Evolutionary conservation across 2,113 vertebrate species (phyloP).

Genomic region (Dolichallabes microphthalmus): DNA sequence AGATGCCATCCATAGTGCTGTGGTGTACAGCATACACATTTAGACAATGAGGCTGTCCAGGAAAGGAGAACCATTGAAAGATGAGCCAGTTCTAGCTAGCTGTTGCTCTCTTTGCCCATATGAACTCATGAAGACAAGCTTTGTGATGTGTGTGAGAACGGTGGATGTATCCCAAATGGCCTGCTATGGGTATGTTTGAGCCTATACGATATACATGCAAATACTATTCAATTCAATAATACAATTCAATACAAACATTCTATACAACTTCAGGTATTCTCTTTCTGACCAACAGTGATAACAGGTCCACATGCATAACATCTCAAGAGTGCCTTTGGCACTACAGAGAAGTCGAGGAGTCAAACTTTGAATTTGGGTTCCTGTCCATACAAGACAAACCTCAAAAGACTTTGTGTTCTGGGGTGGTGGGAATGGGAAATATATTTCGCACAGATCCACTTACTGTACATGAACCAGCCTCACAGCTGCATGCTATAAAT

Average conservation of each 20-base stretch:
- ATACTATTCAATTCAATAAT: too few species aligned
- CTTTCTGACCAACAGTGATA: not conserved
- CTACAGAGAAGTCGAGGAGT: not conserved
- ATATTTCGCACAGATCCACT: not conserved
- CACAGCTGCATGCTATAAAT: not conserved
- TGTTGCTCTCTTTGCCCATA: not conserved
- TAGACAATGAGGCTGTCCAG: not conserved
- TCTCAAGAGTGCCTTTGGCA: not conserved
- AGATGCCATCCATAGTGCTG: conserved; percentile 4
- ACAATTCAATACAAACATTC: too few species aligned
- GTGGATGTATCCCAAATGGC: not conserved
- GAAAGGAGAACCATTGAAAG: not conserved
- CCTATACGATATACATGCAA: too few species aligned
- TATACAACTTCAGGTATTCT: not conserved
- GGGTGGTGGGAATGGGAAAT: not conserved
- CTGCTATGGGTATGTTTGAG: not conserved
- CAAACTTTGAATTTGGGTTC: not conserved
- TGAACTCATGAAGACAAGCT: not conserved
- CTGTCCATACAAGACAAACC: not conserved
- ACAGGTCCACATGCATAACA: not conserved
- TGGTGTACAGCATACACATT: conserved; percentile 1
- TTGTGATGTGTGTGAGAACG: not conserved
- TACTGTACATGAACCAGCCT: not conserved
- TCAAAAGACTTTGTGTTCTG: not conserved
- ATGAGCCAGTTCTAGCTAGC: not conserved